Base-by-base conservation (phyloP, 1,140 invertebrate genomes). In the Caenorhabditis elegans region DNA sequence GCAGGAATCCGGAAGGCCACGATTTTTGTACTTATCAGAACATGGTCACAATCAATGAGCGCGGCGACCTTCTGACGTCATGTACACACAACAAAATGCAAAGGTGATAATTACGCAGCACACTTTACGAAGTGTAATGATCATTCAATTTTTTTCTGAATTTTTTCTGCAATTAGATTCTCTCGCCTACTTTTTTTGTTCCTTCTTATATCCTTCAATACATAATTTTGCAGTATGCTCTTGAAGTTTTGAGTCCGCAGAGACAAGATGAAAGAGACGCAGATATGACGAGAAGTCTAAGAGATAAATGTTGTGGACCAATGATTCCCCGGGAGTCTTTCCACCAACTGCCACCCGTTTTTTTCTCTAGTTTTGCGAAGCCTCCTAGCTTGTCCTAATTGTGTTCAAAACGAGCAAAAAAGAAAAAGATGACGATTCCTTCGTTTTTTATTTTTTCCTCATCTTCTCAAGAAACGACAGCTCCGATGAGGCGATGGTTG, bases 21-120 rank as follows among this genome's bases (percentile, higher is more conserved):
- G 55, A 60, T 36, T 60, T 36, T 60, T 36, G 55, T 34, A 36
- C 55, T 31, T 36, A 31, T 60, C 31, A 34, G 60, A 70, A 22
- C 31, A 43, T 22, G 19, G 8, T 8, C 28, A 70, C 28, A 70
- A 70, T 70, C 60, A 70, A 31, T 43, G 60, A 70, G 60, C 34
- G 60, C 34, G n/a, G 60, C 34, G 60, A 39, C 34, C 60, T 43
- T 17, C 11, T 60, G n/a, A 60, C 53, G 53, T 60, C 53, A 43
- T 43, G 39, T 43, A 43, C 15, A 70, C 53, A 55, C 53, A 55
- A 55, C 31, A 70, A 39, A 70, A 70, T 70, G n/a, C 34, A 70
- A 70, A 70, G 6, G 28, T 60, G 53, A 60, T 60, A 60, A 34
- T 60, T 60, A 60, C 53, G 53, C 17, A 60, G 28, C 13, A 22